Percentiles rank a stretch among this genome's conserved stretches.
phyloP scores from a whole-genome alignment of 2,113 vertebrate genomes.

The Crotalus tigris region DNA sequence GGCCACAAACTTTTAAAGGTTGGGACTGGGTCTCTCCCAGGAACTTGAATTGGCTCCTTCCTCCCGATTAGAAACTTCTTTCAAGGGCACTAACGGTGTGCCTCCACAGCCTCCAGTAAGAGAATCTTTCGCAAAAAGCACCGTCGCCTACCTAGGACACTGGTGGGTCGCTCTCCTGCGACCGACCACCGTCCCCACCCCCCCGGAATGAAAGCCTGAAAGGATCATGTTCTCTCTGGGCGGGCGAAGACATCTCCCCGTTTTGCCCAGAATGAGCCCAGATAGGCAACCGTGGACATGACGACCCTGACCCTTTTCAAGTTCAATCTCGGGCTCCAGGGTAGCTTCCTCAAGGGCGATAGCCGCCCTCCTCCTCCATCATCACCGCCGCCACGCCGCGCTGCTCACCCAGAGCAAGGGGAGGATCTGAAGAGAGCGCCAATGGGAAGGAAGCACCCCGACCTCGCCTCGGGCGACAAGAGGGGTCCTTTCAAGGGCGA shows the following conservation, averaged over 20 bases:
- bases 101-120: not conserved
- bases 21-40: not conserved
- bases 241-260: not conserved
- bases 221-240: not conserved
- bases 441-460: not conserved
- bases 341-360: not conserved
- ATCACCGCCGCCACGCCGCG: not conserved
- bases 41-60: not conserved
- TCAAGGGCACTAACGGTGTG: not conserved
- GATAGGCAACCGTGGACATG: not conserved
- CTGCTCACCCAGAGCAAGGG: not conserved
- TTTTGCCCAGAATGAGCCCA: not conserved
- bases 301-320: not conserved
- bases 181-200: not conserved
- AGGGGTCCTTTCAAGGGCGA: conserved; percentile 9
- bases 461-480: not conserved
- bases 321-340: not conserved
- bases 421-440: not conserved
- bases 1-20: not conserved
- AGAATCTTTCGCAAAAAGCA: not conserved
- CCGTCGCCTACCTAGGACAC: too few species aligned
- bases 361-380: not conserved
- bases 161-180: not conserved
- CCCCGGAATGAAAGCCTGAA: not conserved
- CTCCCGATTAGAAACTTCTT: not conserved